Evolutionary conservation across 2,113 vertebrate genomes (phyloP).

Genomic region (Tetrao urogallus): DNA sequence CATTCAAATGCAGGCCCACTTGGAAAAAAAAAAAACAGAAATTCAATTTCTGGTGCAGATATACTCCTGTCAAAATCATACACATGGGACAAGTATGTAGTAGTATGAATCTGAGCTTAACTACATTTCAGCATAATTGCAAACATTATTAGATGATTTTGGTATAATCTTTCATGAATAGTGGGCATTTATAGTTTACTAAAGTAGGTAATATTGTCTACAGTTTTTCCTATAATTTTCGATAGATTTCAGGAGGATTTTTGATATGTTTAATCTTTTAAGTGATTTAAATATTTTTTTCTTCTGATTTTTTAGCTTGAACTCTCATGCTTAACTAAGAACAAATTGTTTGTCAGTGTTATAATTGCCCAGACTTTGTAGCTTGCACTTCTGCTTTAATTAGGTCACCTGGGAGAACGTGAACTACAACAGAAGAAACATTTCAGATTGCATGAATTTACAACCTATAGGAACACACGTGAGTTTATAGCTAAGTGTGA

Average conservation of each 20-base stretch:
- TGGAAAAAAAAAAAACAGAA: background rate
- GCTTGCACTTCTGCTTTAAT: background rate
- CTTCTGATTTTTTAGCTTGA: background rate
- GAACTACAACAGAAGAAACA: background rate
- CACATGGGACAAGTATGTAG: background rate
- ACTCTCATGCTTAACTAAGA: background rate
- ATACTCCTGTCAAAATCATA: background rate
- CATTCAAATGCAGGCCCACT: background rate
- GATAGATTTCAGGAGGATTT: background rate
- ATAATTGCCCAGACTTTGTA: background rate
- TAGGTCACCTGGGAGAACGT: background rate
- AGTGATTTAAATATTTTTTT: background rate
- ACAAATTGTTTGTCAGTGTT: background rate
- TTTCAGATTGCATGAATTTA: background rate
- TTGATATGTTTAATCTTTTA: background rate
- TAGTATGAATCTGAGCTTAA: background rate
- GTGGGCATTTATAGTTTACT: background rate
- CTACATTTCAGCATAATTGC: background rate
- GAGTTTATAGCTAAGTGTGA: background rate
- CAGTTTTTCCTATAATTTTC: background rate
- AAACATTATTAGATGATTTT: background rate
- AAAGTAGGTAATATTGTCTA: background rate
- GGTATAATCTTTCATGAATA: background rate
- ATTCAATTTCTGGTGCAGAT: slow-evolving; percentile 11
- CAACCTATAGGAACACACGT: background rate